Percentiles rank a stretch among this genome's conserved stretches.
Conservation (phyloP, 2,797 vertebrate genomes). For the Setipinna tenuifilis region DNA sequence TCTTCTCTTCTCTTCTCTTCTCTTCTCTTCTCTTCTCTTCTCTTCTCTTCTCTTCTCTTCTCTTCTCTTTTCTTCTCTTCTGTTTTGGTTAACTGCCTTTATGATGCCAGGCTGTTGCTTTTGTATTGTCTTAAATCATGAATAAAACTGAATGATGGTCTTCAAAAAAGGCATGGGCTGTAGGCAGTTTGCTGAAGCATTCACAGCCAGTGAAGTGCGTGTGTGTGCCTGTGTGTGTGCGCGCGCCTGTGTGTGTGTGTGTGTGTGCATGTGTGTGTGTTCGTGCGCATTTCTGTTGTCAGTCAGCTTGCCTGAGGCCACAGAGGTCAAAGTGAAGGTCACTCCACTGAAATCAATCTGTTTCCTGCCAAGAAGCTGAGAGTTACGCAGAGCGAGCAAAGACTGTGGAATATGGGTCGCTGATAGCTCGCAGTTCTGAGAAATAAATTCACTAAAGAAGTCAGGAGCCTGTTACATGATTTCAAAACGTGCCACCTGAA, state of each 20-base stretch:
- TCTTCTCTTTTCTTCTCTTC: background rate
- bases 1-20: background rate
- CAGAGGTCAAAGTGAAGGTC: conserved; percentile 20
- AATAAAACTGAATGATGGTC: background rate
- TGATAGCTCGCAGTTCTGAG: background rate
- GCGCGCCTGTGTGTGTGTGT: conserved; percentile 23
- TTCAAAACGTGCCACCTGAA: background rate
- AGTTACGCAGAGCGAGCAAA: background rate
- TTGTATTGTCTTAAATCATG: conserved; percentile 39
- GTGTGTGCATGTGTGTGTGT: background rate
- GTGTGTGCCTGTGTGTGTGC: conserved; percentile 20
- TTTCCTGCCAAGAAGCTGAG: conserved; percentile 17
- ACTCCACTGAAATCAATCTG: conserved; percentile 10
- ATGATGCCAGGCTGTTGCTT: conserved; percentile 38
- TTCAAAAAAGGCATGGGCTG: background rate
- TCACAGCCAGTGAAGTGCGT: conserved; percentile 31
- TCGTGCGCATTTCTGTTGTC: conserved; percentile 15
- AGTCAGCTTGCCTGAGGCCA: background rate
- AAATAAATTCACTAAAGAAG: background rate
- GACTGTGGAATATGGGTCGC: background rate
- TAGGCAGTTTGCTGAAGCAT: conserved; percentile 21
- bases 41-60: background rate
- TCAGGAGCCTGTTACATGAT: background rate
- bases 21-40: background rate
- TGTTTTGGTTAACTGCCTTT: conserved; percentile 36